phyloP scores from a whole-genome alignment of 2,888 invertebrate species.

The Lacanobia oleracea region DNA sequence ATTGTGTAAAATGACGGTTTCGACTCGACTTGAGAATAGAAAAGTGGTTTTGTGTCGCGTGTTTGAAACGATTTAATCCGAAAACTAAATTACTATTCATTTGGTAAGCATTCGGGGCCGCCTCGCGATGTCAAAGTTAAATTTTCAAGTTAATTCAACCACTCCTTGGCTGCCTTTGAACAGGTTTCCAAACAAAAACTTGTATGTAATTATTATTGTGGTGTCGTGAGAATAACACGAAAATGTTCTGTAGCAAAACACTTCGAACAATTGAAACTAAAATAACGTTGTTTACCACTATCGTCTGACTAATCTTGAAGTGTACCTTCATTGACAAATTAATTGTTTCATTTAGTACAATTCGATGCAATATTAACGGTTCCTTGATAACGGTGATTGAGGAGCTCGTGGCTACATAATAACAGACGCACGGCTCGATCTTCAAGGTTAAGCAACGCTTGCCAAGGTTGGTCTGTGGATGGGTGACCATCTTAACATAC shows the following conservation, averaged over 20 bases:
- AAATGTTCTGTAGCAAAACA: constrained; percentile 44
- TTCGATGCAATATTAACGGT: background rate
- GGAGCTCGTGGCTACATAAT: too few species aligned
- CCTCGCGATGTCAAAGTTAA: constrained; percentile 86
- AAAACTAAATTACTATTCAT: constrained; percentile 90
- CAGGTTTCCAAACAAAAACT: constrained; percentile 64
- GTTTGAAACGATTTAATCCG: constrained; percentile 89
- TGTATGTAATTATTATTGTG: constrained; percentile 68
- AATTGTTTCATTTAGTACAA: constrained; percentile 1
- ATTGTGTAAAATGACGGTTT: constrained; percentile 90
- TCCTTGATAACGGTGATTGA: background rate
- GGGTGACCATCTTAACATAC: too few species aligned
- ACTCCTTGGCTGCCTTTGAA: constrained; percentile 60
- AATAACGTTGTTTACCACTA: constrained; percentile 44
- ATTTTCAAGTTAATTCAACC: constrained; percentile 81
- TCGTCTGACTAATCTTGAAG: constrained; percentile 41
- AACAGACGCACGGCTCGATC: too few species aligned
- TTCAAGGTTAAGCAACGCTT: too few species aligned
- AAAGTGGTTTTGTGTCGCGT: constrained; percentile 90
- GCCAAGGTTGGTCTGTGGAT: too few species aligned
- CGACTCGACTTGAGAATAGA: constrained; percentile 87
- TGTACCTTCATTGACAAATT: constrained; percentile 45
- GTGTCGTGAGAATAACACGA: constrained; percentile 61
- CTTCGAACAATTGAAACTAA: constrained; percentile 49
- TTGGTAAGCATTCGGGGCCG: constrained; percentile 87